Percentiles rank a stretch among this genome's conserved stretches.
Evolutionary conservation across 1,140 invertebrate genomes (phyloP).

Genomic region (Sminthurinus signatus): DNA sequence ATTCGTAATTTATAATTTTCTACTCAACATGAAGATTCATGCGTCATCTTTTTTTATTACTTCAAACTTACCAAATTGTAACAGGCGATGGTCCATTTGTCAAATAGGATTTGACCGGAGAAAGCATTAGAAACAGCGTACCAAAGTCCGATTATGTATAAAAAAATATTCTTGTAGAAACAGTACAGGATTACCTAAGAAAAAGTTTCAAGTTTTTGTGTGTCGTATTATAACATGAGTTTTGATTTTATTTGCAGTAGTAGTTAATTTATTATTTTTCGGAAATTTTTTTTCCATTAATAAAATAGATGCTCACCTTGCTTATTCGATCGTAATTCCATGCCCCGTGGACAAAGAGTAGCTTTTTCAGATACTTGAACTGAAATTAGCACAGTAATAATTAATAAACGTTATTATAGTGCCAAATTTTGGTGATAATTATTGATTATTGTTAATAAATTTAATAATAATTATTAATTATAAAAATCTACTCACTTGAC

Average conservation of each 20-base stretch:
- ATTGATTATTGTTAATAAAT: too few species aligned
- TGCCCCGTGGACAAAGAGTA: slow-evolving; percentile 94
- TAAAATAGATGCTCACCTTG: too few species aligned
- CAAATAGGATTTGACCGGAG: slow-evolving; percentile 97
- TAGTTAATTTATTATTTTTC: too few species aligned
- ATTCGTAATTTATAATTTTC: slow-evolving; percentile 1
- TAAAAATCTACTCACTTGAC: slow-evolving; percentile 49
- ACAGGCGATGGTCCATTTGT: slow-evolving; percentile 94
- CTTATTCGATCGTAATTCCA: slow-evolving; percentile 97
- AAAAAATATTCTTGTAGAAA: slow-evolving; percentile 99
- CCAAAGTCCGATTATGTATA: slow-evolving; percentile 99
- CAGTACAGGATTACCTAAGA: slow-evolving; percentile 99
- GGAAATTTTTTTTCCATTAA: too few species aligned
- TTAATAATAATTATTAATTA: too few species aligned
- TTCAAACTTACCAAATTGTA: slow-evolving; percentile 78
- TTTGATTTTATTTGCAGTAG: too few species aligned
- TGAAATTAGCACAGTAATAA: slow-evolving; percentile 48
- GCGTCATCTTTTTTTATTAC: too few species aligned
- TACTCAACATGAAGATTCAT: too few species aligned
- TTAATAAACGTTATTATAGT: neutral
- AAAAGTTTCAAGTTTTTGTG: too few species aligned
- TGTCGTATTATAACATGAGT: too few species aligned
- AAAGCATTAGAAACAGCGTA: slow-evolving; percentile 97
- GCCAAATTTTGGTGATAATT: neutral
- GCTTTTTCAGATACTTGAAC: slow-evolving; percentile 81